Evolutionary conservation across 1,140 invertebrate species (phyloP).

Genomic region (Drosophila nebulosa): DNA sequence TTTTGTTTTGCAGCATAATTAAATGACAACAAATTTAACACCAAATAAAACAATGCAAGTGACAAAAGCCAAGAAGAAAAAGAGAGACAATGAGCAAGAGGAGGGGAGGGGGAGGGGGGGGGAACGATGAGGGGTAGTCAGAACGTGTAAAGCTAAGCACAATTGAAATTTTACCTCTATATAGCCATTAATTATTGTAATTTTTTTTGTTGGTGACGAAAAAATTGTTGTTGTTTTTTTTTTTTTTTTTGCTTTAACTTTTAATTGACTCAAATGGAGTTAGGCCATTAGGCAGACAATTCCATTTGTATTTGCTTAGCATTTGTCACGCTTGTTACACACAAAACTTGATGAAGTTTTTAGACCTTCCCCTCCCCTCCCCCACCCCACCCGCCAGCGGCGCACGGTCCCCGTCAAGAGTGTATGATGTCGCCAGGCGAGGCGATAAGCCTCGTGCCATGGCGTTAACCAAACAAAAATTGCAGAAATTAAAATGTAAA

Average conservation of each 20-base stretch:
- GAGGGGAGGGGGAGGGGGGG: background rate
- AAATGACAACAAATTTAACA: constrained; percentile 57
- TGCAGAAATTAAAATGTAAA: constrained; percentile 78
- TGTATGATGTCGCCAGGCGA: constrained; percentile 16
- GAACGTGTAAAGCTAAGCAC: background rate
- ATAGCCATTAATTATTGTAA: background rate
- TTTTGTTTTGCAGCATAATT: constrained; percentile 35
- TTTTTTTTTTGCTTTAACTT: background rate
- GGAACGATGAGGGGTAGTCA: background rate
- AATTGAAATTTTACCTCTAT: background rate
- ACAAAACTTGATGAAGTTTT: constrained; percentile 73
- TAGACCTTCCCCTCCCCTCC: constrained; percentile 17
- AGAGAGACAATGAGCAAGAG: constrained; percentile 1
- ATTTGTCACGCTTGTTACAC: constrained; percentile 72
- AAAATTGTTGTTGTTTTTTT: background rate
- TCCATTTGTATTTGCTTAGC: constrained; percentile 45
- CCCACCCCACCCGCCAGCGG: background rate
- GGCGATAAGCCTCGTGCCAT: constrained; percentile 58
- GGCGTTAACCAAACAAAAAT: constrained; percentile 74
- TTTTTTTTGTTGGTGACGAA: background rate
- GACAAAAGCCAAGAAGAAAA: constrained; percentile 36
- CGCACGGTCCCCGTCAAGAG: background rate
- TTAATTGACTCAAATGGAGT: constrained; percentile 12
- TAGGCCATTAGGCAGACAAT: constrained; percentile 8
- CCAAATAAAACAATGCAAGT: constrained; percentile 62